Percentiles rank a stretch among this genome's conserved stretches.
Evolutionary conservation across 2,113 vertebrate species (phyloP).

Genomic region (Caracal caracal): DNA sequence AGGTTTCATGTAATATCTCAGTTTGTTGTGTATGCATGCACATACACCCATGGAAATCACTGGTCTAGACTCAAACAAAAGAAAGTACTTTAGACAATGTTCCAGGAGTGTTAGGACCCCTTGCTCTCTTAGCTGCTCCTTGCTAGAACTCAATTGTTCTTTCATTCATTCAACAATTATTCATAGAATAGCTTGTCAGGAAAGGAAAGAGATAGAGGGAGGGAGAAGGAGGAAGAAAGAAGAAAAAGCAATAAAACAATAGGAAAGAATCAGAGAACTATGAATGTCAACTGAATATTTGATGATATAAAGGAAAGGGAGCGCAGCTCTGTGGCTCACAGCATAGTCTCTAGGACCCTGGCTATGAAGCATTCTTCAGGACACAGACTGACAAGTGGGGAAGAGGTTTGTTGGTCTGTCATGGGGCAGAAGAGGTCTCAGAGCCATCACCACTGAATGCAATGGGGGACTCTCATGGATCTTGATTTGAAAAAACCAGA

Average conservation of each 20-base stretch:
- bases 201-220: neutral
- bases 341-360: too few relatives aligned
- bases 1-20: neutral
- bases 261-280: neutral
- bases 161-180: neutral
- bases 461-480: fast-evolving
- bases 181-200: neutral
- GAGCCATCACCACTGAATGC: neutral
- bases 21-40: neutral
- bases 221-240: too few relatives aligned
- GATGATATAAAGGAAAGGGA: neutral
- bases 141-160: neutral
- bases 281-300: conserved; percentile 14
- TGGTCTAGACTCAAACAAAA: neutral
- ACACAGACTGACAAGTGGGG: neutral
- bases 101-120: neutral
- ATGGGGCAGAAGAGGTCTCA: neutral
- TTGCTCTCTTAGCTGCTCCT: neutral
- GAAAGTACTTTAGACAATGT: neutral
- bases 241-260: neutral
- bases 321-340: too few relatives aligned
- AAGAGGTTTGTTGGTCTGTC: too few relatives aligned
- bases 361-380: neutral
- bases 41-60: neutral
- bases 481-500: neutral